phyloP scores from a whole-genome alignment of 2,888 invertebrate species.

The Lysandra bellargus region DNA sequence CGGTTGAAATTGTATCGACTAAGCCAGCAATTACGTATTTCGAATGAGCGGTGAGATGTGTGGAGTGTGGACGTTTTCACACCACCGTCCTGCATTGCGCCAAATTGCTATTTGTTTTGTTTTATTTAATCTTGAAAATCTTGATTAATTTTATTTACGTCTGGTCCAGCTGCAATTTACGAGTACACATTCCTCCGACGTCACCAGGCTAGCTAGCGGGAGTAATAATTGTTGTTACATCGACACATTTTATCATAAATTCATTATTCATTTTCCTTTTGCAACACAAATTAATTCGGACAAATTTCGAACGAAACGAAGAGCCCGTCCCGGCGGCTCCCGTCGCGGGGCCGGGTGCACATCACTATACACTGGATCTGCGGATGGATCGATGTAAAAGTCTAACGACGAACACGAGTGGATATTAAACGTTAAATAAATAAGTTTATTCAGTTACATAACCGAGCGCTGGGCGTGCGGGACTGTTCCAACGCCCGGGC shows the following conservation, averaged over 20 bases:
- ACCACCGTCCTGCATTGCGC: slow-evolving; percentile 75
- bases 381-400: slow-evolving; percentile 31
- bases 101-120: slow-evolving; percentile 67
- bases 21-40: slow-evolving; percentile 60
- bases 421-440: slow-evolving; percentile 65
- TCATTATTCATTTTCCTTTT: slow-evolving; percentile 15
- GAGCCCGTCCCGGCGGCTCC: slow-evolving; percentile 68
- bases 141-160: slow-evolving; percentile 10
- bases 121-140: slow-evolving; percentile 56
- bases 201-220: background rate
- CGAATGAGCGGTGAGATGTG: slow-evolving; percentile 63
- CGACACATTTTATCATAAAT: slow-evolving; percentile 42
- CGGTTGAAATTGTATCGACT: slow-evolving; percentile 50
- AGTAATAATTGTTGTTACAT: slow-evolving; percentile 45
- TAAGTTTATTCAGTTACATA: slow-evolving; percentile 78
- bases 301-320: slow-evolving; percentile 60
- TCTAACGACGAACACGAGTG: slow-evolving; percentile 36
- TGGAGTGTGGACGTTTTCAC: slow-evolving; percentile 59
- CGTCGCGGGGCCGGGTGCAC: slow-evolving; percentile 67
- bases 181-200: background rate
- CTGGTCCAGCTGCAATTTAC: background rate
- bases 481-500: slow-evolving; percentile 74
- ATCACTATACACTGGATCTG: slow-evolving; percentile 63
- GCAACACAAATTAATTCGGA: slow-evolving; percentile 46
- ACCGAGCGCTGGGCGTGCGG: slow-evolving; percentile 66